Evolutionary conservation across 2,113 vertebrate species (phyloP), one percentile per base, ranked within the genome.

Genomic region (Aspiorhynchus laticeps): DNA sequence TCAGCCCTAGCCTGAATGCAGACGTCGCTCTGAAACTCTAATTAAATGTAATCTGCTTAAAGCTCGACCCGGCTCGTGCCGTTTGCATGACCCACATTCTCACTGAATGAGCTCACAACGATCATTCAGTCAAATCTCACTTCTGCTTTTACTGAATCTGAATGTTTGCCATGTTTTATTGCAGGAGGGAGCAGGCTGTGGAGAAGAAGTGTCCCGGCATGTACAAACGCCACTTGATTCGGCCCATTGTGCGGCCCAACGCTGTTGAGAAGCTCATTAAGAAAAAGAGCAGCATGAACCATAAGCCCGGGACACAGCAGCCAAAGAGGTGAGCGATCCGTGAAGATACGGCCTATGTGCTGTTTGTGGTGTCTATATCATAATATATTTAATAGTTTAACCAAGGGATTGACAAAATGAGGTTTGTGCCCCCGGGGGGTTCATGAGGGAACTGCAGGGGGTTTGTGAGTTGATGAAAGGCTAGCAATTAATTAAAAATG

Each of bases 231-330:
- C 97, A 98, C 90, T 95, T 97, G 84, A 97, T 99, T 75, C 95
- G 98, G 84, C 97, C 97, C 78, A 98, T 99, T 41, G 97, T 99
- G 89, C 95, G 98, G 88, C 94, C 98, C 88, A 99, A 98, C 0
- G 96, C 98, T 74, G 96, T 99, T 77, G 98, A 99, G 94, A 99
- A 98, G 87, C 92, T 99, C 90, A 99, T 99, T 94, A 99, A 97
- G 93, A 98, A 96, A 92, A 99, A 98, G 88, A 95, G 96, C 7
- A 95, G 95, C 87, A 91, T 95, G 69, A 93, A 93, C 67, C 97
- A 98, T 91, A 99, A 98, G 90, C 92, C 97, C 24, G 96, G 97
- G 28, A 90, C 95, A 88, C 96, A 97, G 81, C n/a, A 88, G 0
- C 91, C 96, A 33, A 99, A 97, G 92, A 93, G 98, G 98, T 99